A percentile compares a stretch with the other conserved stretches of the same genome.
phyloP scores from a whole-genome alignment of 2,113 vertebrate species.

The Haliaeetus leucogaster region DNA sequence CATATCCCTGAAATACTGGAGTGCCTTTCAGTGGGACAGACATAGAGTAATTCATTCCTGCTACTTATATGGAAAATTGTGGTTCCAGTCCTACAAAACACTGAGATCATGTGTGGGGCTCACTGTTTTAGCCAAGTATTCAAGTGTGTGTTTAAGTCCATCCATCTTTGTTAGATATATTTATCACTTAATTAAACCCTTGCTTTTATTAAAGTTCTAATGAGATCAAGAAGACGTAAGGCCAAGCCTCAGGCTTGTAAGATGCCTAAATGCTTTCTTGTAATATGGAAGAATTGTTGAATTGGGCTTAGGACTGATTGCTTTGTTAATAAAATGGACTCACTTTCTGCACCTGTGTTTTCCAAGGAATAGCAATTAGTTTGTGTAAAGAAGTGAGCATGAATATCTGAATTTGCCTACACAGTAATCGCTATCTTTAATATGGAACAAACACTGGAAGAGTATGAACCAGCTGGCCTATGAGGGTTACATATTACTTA shows the following conservation, averaged over 20 bases:
- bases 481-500: neutral
- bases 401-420: neutral
- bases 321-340: neutral
- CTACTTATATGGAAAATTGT: neutral
- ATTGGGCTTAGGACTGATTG: neutral
- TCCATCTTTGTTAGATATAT: neutral
- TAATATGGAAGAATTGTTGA: neutral
- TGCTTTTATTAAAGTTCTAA: neutral
- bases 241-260: neutral
- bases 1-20: constrained; percentile 18
- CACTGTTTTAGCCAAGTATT: neutral
- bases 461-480: neutral
- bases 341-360: neutral
- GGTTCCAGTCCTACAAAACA: neutral
- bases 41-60: neutral
- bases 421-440: neutral
- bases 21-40: neutral
- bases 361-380: neutral
- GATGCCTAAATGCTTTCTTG: neutral
- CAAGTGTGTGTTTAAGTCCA: neutral
- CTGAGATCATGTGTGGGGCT: neutral
- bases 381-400: neutral
- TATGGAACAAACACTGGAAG: neutral
- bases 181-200: neutral
- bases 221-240: neutral